A percentile compares a stretch with the other conserved stretches of the same genome.
These are phyloP conservation scores for Micrasema minimum DNA, from an alignment of 1,140 invertebrate genomes.

Conservation along the genomic window DNA sequence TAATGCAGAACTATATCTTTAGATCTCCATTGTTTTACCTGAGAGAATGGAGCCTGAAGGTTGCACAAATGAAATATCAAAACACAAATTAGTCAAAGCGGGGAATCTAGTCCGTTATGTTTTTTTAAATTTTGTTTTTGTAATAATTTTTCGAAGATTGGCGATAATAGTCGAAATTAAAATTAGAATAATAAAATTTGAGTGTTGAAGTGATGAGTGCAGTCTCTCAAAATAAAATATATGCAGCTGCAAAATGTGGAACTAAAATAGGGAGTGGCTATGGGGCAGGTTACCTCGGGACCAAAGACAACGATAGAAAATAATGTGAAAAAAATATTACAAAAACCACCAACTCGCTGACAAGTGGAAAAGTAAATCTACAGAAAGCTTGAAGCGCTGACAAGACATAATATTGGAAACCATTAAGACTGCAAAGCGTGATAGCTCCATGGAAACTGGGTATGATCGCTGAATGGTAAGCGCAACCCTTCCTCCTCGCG, in stretches of 20 bases:
- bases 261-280: slow-evolving; percentile 41
- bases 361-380: slow-evolving; percentile 49
- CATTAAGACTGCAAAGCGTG: slow-evolving; percentile 53
- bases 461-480: slow-evolving; percentile 35
- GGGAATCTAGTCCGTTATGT: slow-evolving; percentile 26
- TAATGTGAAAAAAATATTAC: slow-evolving; percentile 44
- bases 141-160: slow-evolving; percentile 14
- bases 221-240: slow-evolving; percentile 47
- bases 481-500: slow-evolving; percentile 7
- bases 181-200: slow-evolving; percentile 28
- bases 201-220: slow-evolving; percentile 49
- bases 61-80: slow-evolving; percentile 62
- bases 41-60: slow-evolving; percentile 78
- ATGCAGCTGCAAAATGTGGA: slow-evolving; percentile 51
- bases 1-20: slow-evolving; percentile 51
- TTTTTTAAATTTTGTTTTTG: no score
- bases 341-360: slow-evolving; percentile 44
- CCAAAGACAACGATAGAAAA: slow-evolving; percentile 39
- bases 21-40: slow-evolving; percentile 68
- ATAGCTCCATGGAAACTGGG: slow-evolving; percentile 49
- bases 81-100: slow-evolving; percentile 54
- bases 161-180: slow-evolving; percentile 9
- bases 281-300: background rate
- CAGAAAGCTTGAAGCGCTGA: slow-evolving; percentile 51
- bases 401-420: slow-evolving; percentile 44